Evolutionary conservation across 2,797 vertebrate species (phyloP).

Genomic region (Apogon talboti): DNA sequence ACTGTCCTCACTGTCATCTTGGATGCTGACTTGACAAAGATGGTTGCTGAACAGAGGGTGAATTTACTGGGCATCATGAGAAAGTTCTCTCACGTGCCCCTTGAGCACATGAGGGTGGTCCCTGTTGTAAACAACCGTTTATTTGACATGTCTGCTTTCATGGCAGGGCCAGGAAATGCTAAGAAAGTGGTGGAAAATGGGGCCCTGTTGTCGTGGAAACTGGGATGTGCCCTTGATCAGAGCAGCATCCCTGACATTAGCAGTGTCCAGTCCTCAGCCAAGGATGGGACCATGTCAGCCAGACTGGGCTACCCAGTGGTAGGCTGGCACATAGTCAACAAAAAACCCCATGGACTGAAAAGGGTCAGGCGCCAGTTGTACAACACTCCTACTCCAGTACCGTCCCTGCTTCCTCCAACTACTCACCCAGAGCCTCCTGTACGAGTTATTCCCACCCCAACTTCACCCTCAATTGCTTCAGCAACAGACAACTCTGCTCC

Average conservation of each 20-base stretch:
- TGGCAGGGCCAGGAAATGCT: slow-evolving; percentile 96
- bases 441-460: slow-evolving; percentile 93
- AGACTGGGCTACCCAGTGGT: slow-evolving; percentile 93
- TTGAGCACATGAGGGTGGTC: slow-evolving; percentile 92
- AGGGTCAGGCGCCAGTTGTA: slow-evolving; percentile 91
- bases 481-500: slow-evolving; percentile 91
- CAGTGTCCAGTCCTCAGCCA: slow-evolving; percentile 90
- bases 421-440: slow-evolving; percentile 90
- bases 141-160: slow-evolving; percentile 97
- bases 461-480: slow-evolving; percentile 92
- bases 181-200: slow-evolving; percentile 97
- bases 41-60: slow-evolving; percentile 90
- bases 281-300: slow-evolving; percentile 94
- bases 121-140: slow-evolving; percentile 96
- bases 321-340: slow-evolving; percentile 97
- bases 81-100: slow-evolving; percentile 89
- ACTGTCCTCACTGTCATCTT: slow-evolving; percentile 94
- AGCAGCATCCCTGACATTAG: slow-evolving; percentile 91
- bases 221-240: slow-evolving; percentile 93
- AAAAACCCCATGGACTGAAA: slow-evolving; percentile 91
- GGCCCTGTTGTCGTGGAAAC: slow-evolving; percentile 93
- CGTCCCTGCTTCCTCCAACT: slow-evolving; percentile 91
- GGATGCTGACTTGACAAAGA: slow-evolving; percentile 96
- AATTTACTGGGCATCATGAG: slow-evolving; percentile 88
- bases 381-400: slow-evolving; percentile 90